These are phyloP conservation scores for Tachystola acroxantha DNA, from an alignment of 2,888 invertebrate genomes.

Conservation along the genomic window DNA sequence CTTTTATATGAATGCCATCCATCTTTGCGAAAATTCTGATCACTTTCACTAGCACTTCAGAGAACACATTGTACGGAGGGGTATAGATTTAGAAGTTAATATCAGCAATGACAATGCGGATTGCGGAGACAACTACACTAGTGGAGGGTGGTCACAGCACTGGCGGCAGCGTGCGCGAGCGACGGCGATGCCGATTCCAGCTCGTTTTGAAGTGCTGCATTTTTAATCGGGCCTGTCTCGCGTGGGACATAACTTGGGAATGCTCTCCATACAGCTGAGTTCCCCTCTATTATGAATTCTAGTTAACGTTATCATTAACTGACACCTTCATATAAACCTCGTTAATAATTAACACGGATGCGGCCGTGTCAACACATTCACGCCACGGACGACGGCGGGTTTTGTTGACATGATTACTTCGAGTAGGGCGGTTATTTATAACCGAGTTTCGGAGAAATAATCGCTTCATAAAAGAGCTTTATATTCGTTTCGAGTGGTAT, in stretches of 20 bases:
- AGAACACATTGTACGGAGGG: no score
- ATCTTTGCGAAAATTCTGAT: no score
- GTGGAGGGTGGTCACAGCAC: slow-evolving; percentile 50
- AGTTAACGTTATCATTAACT: slow-evolving; percentile 76
- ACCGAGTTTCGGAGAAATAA: background rate
- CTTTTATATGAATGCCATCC: no score
- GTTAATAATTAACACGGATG: slow-evolving; percentile 63
- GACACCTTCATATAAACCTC: slow-evolving; percentile 63
- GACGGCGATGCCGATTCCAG: slow-evolving; percentile 60
- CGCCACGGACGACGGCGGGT: background rate
- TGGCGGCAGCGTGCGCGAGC: slow-evolving; percentile 64
- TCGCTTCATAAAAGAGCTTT: background rate
- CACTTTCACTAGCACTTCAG: no score
- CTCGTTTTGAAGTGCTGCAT: slow-evolving; percentile 73
- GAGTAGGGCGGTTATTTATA: slow-evolving; percentile 7
- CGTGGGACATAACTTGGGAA: slow-evolving; percentile 74
- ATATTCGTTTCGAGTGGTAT: no score
- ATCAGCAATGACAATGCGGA: background rate
- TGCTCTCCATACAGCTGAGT: slow-evolving; percentile 67
- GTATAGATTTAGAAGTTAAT: no score
- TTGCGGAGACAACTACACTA: slow-evolving; percentile 34
- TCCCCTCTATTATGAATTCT: slow-evolving; percentile 70
- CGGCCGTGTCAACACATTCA: slow-evolving; percentile 27
- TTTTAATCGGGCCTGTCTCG: slow-evolving; percentile 74
- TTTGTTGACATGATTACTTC: slow-evolving; percentile 3